phyloP scores from a whole-genome alignment of 2,797 vertebrate species.

The Anomalospiza imberbis region DNA sequence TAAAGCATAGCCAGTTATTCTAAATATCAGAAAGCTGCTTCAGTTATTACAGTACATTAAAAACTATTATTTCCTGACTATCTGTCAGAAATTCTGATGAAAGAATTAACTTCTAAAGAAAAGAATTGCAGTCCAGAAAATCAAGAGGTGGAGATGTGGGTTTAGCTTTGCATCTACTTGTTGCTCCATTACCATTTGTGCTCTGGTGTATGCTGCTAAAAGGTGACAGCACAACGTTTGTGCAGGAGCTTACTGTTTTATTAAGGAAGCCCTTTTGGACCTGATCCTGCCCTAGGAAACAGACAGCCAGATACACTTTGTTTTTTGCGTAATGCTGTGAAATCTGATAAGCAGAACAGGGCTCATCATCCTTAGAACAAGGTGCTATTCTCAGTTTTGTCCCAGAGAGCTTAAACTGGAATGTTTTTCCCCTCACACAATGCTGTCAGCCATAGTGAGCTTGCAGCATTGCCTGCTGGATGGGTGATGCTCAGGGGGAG shows the following conservation, averaged over 20 bases:
- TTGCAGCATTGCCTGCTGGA: neutral
- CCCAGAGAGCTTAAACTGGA: neutral
- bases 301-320: neutral
- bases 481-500: neutral
- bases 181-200: neutral
- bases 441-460: neutral
- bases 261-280: neutral
- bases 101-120: neutral
- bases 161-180: neutral
- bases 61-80: neutral
- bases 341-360: neutral
- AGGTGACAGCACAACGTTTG: neutral
- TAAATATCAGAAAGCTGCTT: neutral
- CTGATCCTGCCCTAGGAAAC: neutral
- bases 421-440: neutral
- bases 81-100: neutral
- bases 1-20: neutral
- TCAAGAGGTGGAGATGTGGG: neutral
- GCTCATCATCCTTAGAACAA: fast-evolving
- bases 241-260: neutral
- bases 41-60: neutral
- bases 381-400: neutral
- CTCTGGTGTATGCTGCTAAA: neutral
- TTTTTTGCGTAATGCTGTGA: neutral
- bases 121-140: neutral